Evolutionary conservation across 1,140 invertebrate genomes (phyloP).

Genomic region (Solenopsis fugax): DNA sequence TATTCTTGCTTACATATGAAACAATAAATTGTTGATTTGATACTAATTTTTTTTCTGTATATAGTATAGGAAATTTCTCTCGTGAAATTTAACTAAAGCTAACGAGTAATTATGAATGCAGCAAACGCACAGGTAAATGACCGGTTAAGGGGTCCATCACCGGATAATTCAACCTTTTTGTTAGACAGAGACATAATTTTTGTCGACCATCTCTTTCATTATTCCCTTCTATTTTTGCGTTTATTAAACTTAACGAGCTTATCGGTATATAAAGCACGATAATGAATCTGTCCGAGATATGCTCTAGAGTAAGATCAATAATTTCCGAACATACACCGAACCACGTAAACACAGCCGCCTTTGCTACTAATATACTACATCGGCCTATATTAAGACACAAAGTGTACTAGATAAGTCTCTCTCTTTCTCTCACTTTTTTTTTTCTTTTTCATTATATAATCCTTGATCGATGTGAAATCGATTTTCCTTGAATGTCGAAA

Average conservation of each 20-base stretch:
- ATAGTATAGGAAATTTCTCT: conserved; percentile 1
- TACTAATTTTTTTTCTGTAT: too few species aligned
- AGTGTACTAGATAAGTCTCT: neutral
- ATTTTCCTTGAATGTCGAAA: neutral
- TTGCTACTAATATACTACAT: neutral
- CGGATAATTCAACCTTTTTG: conserved; percentile 23
- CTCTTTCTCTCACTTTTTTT: neutral
- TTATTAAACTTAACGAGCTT: conserved; percentile 48
- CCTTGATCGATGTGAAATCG: neutral
- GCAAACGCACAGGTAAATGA: neutral
- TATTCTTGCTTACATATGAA: too few species aligned
- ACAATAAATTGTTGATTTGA: too few species aligned
- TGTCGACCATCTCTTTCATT: neutral
- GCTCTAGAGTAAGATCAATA: conserved; percentile 30
- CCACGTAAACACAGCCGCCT: conserved; percentile 1
- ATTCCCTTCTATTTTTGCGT: conserved; percentile 2
- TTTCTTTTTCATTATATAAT: neutral
- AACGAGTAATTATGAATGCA: conserved; percentile 10
- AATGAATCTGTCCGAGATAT: conserved; percentile 22
- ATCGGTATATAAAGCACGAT: neutral
- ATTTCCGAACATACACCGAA: conserved; percentile 38
- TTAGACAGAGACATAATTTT: conserved; percentile 32
- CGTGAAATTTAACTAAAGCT: conserved; percentile 22
- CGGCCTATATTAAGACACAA: neutral
- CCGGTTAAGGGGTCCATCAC: conserved; percentile 15